Conservation (phyloP, 2,797 vertebrate species). For the Enteromius argenteus region DNA sequence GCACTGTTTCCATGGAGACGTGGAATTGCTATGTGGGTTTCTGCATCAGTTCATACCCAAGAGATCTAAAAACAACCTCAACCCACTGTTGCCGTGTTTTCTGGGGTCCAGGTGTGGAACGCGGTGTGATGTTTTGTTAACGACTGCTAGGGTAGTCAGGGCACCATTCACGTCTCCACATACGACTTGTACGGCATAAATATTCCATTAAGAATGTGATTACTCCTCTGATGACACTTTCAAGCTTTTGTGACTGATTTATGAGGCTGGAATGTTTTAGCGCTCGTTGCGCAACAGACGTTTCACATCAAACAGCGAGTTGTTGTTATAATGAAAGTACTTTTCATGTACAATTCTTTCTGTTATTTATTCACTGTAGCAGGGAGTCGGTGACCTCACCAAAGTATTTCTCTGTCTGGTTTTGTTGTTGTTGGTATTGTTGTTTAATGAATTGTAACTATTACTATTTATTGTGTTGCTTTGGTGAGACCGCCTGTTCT, state of each 20-base stretch:
- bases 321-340: constrained; percentile 14
- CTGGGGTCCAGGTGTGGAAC: neutral
- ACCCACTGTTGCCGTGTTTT: neutral
- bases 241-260: constrained; percentile 1
- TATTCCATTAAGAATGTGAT: constrained; percentile 24
- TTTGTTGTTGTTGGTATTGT: neutral
- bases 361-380: constrained; percentile 26
- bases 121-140: neutral
- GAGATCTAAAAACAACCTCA: constrained; percentile 44
- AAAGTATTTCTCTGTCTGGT: constrained; percentile 16
- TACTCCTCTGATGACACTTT: neutral
- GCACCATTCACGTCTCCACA: neutral
- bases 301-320: constrained; percentile 8
- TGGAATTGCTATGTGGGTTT: constrained; percentile 30
- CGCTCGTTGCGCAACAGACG: neutral
- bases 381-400: constrained; percentile 15
- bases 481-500: constrained; percentile 34
- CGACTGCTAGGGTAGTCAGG: neutral
- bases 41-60: constrained; percentile 45
- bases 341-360: neutral
- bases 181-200: neutral
- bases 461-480: constrained; percentile 42
- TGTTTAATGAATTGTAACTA: constrained; percentile 11
- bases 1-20: constrained; percentile 56
- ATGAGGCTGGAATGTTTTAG: constrained; percentile 3